Percentiles rank a stretch among this genome's conserved stretches.
Conservation (phyloP, 2,797 vertebrate genomes). For the Anguilla marmorata region DNA sequence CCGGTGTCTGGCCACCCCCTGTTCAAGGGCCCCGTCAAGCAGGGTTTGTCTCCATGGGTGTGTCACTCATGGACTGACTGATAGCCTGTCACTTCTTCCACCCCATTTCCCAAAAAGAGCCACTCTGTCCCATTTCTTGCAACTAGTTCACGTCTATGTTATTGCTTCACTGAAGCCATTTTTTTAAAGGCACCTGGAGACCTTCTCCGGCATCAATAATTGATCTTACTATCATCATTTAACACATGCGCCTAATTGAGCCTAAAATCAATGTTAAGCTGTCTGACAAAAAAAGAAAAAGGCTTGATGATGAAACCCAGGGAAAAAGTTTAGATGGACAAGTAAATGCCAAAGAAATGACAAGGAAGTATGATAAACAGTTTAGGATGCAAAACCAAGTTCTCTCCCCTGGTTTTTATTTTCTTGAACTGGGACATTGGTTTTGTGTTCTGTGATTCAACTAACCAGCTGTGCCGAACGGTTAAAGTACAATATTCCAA, state of each 20-base stretch:
- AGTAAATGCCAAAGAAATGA: background rate
- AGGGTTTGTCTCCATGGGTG: constrained; percentile 68
- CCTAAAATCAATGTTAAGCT: background rate
- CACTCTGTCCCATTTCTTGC: background rate
- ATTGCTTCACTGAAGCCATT: background rate
- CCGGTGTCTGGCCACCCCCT: constrained; percentile 53
- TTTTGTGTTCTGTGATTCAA: background rate
- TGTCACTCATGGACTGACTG: constrained; percentile 72
- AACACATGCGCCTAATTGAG: background rate
- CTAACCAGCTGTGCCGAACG: background rate
- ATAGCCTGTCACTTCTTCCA: constrained; percentile 65
- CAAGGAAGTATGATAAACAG: background rate
- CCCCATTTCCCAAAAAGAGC: constrained; percentile 36
- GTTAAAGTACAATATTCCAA: background rate
- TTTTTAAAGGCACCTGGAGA: constrained; percentile 1
- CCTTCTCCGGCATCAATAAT: constrained; percentile 4
- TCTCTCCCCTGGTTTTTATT: background rate
- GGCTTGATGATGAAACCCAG: background rate
- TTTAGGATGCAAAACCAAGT: background rate
- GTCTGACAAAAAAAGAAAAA: background rate
- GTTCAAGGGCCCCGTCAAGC: constrained; percentile 57
- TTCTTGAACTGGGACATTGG: background rate
- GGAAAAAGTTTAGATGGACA: background rate
- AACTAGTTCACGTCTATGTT: background rate
- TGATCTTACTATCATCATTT: constrained; percentile 12